Percentiles rank a stretch among this genome's conserved stretches.
Evolutionary conservation across 2,888 invertebrate genomes (phyloP).

Genomic region (Chirona hameri): DNA sequence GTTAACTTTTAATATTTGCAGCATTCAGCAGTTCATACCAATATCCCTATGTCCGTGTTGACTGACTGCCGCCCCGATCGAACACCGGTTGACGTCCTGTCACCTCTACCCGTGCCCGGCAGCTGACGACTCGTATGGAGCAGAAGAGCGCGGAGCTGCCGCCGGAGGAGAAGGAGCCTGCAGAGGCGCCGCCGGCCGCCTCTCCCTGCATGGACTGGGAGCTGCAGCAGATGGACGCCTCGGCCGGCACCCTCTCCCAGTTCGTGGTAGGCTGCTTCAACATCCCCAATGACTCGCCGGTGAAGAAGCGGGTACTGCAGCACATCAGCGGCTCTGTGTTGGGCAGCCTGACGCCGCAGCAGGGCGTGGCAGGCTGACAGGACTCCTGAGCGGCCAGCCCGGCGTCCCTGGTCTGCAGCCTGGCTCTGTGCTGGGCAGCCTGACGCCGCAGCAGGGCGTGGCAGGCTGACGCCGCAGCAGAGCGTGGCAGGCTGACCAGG

Average conservation of each 20-base stretch:
- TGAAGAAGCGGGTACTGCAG: conserved; percentile 13
- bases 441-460: neutral
- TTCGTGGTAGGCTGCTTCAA: conserved; percentile 22
- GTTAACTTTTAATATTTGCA: too few relatives aligned
- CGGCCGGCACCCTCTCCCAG: neutral
- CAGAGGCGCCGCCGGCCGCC: neutral
- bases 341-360: neutral
- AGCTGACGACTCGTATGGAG: neutral
- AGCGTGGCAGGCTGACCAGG: neutral
- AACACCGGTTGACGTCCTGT: too few relatives aligned
- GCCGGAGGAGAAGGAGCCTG: neutral
- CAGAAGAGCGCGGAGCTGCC: neutral
- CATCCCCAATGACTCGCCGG: conserved; percentile 13
- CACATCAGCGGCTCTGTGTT: neutral
- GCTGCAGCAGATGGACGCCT: neutral
- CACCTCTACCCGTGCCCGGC: neutral
- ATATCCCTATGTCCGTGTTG: too few relatives aligned
- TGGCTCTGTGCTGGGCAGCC: neutral
- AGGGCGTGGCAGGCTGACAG: neutral
- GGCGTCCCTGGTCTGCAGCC: too few relatives aligned
- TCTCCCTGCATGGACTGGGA: neutral
- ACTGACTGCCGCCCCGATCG: too few relatives aligned
- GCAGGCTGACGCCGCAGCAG: neutral
- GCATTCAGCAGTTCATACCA: too few relatives aligned
- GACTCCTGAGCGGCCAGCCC: too few relatives aligned